Base-by-base conservation (phyloP, 2,113 vertebrate genomes). In the Epinephelus lanceolatus region DNA sequence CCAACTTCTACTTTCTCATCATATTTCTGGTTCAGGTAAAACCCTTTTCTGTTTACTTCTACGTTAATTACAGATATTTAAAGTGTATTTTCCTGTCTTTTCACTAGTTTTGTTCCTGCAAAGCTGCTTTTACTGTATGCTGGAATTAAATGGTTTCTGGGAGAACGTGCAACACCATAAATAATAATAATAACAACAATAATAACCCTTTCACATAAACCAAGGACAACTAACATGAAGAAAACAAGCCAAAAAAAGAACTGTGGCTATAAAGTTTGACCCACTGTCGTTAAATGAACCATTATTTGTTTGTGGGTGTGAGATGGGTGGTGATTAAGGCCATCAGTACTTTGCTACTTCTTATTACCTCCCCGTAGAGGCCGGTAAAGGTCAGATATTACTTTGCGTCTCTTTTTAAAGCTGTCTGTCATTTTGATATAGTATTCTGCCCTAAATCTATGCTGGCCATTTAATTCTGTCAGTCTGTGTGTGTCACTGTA, bases 21-120 rank as follows among this genome's bases (percentile, higher is more conserved):
- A 99, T 99, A 93, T 99, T 99, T 91, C 96, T 99, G 87, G 98
- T 99, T 74, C 98, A 99, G 98, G 98, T 99, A 94, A 96, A 95
- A 12, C 61, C 0, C 1, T 52, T 61, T 25, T 71, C 7, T 45
- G 2, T 14, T 27, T 11, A 19, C 4, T 8, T 37, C 72, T 10
- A 18, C 42, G 30, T 27, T 0, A 45, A 47, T 30, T 42, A 12
- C 59, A 65, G 47, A 17, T 1, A 14, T 60, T 56, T 37, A 9
- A 18, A 27, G 21, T 30, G 8, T 67, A 18, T 57, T 27, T 17
- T 27, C 13, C 14, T 17, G 6, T 33, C 67, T 23, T 47, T 15
- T 12, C 3, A 30, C 14, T 10, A 17, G 1, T 66, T 62, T 62
- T 37, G 12, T 62, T 52, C 18, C 27, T 57, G 25, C 37, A 63